A percentile compares a stretch with the other conserved stretches of the same genome.
Evolutionary conservation across 2,797 vertebrate species (phyloP).

Genomic region (Hapalemur alaotrensis): DNA sequence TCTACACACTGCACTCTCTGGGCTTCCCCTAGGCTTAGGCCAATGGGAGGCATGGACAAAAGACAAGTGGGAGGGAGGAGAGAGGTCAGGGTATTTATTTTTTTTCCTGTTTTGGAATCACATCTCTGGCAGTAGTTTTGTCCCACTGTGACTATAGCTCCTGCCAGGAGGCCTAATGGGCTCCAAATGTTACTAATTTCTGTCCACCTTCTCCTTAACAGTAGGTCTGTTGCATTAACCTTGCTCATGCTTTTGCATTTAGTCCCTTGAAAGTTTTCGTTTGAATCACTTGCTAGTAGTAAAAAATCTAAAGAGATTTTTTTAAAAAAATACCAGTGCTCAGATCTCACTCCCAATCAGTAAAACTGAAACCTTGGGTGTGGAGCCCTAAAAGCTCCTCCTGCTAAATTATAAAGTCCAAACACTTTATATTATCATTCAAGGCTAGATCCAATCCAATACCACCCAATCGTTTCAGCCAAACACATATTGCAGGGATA

Average conservation of each 20-base stretch:
- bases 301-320: background rate
- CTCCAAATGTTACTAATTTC: constrained; percentile 42
- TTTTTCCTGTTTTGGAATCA: background rate
- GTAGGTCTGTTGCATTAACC: background rate
- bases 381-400: background rate
- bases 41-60: background rate
- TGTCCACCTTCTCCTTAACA: constrained; percentile 33
- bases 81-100: background rate
- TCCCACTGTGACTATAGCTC: background rate
- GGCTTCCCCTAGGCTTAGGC: background rate
- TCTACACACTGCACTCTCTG: background rate
- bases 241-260: background rate
- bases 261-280: background rate
- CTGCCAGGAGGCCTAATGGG: background rate
- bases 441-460: background rate
- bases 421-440: background rate
- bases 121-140: background rate
- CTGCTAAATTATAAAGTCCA: background rate
- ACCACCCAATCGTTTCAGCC: background rate
- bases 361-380: background rate
- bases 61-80: background rate
- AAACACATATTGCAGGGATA: background rate
- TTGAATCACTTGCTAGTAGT: background rate
- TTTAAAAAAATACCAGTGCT: background rate
- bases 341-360: background rate